Percentiles rank a stretch among this genome's conserved stretches.
These are phyloP conservation scores for Sinocyclocheilus rhinocerous DNA, from an alignment of 2,113 vertebrate genomes.

Conservation along the genomic window DNA sequence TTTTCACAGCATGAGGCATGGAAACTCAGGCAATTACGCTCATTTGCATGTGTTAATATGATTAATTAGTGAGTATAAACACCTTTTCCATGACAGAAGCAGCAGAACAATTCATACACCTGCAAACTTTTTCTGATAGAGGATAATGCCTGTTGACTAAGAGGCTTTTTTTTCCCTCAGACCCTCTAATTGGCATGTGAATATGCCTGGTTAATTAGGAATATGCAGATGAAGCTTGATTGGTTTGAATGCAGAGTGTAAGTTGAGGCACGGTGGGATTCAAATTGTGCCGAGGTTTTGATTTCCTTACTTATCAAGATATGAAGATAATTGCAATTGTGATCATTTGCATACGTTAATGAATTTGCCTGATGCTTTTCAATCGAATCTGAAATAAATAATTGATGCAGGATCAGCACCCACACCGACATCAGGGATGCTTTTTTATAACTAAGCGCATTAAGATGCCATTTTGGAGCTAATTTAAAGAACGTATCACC, in stretches of 20 bases:
- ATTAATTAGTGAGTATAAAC: conserved; percentile 83
- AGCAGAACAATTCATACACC: conserved; percentile 75
- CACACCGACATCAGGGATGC: conserved; percentile 69
- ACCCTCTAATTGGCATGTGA: conserved; percentile 82
- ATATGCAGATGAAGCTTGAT: conserved; percentile 81
- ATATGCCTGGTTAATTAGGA: conserved; percentile 79
- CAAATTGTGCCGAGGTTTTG: conserved; percentile 74
- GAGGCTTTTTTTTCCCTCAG: conserved; percentile 73
- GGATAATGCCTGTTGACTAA: conserved; percentile 75
- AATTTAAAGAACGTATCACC: not conserved
- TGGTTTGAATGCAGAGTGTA: conserved; percentile 78
- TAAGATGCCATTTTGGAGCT: conserved; percentile 69
- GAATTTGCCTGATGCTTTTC: conserved; percentile 75
- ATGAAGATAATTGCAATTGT: conserved; percentile 81
- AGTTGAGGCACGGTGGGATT: conserved; percentile 72
- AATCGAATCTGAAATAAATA: conserved; percentile 78
- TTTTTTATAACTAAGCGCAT: conserved; percentile 67
- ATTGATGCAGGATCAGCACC: conserved; percentile 77
- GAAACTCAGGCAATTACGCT: conserved; percentile 77
- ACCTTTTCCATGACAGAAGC: conserved; percentile 76
- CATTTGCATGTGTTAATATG: conserved; percentile 84
- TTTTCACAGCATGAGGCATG: conserved; percentile 70
- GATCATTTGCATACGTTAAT: conserved; percentile 82
- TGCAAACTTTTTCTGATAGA: conserved; percentile 74
- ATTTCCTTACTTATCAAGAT: conserved; percentile 72